Evolutionary conservation across 2,113 vertebrate genomes (phyloP).

Genomic region (Boleophthalmus pectinirostris): DNA sequence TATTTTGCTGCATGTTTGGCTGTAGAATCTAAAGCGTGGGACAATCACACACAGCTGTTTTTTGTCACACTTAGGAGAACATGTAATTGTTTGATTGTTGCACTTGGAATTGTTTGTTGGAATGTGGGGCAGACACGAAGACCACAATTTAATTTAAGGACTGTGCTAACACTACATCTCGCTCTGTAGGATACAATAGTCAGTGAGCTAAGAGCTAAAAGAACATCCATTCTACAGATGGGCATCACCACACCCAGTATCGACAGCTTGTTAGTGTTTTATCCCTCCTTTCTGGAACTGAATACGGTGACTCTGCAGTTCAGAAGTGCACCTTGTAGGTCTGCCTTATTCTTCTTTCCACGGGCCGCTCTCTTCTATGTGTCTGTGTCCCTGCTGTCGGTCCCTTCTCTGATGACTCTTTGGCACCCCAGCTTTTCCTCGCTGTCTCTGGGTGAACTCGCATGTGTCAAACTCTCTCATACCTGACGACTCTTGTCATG

Average conservation of each 20-base stretch:
- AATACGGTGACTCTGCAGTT: constrained; percentile 20
- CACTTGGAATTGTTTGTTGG: neutral
- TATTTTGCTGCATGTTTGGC: neutral
- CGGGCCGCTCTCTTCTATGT: constrained; percentile 19
- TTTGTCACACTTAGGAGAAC: too few species aligned
- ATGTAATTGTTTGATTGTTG: neutral
- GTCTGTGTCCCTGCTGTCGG: constrained; percentile 30
- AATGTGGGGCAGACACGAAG: neutral
- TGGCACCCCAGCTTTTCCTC: constrained; percentile 23
- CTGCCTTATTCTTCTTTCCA: constrained; percentile 20
- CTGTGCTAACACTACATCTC: neutral
- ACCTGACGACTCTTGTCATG: constrained; percentile 42
- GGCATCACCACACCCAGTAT: constrained; percentile 1
- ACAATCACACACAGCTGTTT: too few species aligned
- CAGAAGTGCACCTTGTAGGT: constrained; percentile 6
- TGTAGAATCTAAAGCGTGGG: neutral
- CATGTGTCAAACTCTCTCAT: constrained; percentile 39
- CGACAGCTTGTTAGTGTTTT: constrained; percentile 25
- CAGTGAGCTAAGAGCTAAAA: neutral
- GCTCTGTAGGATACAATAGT: neutral
- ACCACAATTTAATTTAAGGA: neutral
- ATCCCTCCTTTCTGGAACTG: constrained; percentile 10
- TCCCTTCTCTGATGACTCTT: constrained; percentile 29
- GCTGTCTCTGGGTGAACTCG: constrained; percentile 28
- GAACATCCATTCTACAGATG: neutral